phyloP scores from a whole-genome alignment of 2,113 vertebrate genomes.

The Narcine bancroftii region DNA sequence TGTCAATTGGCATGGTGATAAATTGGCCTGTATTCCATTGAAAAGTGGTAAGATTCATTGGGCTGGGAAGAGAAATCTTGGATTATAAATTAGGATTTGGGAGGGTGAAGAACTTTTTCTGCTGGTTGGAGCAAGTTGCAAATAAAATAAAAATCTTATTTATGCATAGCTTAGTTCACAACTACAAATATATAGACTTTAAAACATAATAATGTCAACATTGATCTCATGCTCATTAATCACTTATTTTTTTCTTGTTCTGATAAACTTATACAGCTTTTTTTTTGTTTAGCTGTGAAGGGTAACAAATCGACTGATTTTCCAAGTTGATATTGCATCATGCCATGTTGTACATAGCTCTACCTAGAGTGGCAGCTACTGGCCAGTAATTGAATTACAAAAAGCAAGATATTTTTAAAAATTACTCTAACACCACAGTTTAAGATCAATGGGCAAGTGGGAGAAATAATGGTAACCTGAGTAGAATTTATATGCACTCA shows the following conservation, averaged over 20 bases:
- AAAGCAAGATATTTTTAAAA: not conserved
- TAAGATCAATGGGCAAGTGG: not conserved
- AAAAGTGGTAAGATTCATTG: not conserved
- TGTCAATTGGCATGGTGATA: not conserved
- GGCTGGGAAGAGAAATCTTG: not conserved
- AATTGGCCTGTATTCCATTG: not conserved
- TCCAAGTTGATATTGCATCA: not conserved
- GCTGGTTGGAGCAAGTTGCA: not conserved
- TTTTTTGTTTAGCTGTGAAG: not conserved
- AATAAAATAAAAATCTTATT: not conserved
- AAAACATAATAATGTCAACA: not conserved
- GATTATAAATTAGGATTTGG: not conserved
- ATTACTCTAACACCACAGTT: not conserved
- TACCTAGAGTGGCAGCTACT: not conserved
- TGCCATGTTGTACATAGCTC: not conserved
- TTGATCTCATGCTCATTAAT: not conserved
- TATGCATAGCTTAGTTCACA: not conserved
- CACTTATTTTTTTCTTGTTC: not conserved
- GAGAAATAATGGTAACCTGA: not conserved
- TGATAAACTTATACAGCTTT: not conserved
- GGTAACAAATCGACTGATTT: no score
- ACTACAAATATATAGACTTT: not conserved
- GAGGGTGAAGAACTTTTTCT: not conserved
- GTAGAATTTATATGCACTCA: not conserved
- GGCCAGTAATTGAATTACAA: not conserved